Evolutionary conservation across 2,888 invertebrate genomes (phyloP).

Genomic region (Marronus borbonicus): DNA sequence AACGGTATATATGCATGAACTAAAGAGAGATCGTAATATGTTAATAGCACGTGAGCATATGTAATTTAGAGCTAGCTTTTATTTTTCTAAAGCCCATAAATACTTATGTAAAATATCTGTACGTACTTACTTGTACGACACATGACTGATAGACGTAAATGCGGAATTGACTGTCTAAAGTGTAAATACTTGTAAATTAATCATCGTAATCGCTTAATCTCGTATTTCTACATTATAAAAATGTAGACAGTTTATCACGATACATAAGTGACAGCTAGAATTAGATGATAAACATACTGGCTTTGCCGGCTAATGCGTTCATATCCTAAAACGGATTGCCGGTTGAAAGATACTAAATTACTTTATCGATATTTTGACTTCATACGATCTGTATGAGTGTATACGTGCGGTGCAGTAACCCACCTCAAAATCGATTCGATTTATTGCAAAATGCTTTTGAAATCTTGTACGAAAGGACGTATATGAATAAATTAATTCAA

Average conservation of each 20-base stretch:
- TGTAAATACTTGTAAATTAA: conserved; percentile 48
- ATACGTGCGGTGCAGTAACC: neutral
- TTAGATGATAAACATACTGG: conserved; percentile 44
- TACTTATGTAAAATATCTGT: neutral
- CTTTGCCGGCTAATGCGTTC: conserved; percentile 44
- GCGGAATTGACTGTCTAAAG: conserved; percentile 39
- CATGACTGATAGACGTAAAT: conserved; percentile 27
- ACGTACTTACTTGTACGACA: conserved; percentile 11
- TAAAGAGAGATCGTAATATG: neutral
- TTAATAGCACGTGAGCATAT: neutral
- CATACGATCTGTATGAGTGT: conserved; percentile 5
- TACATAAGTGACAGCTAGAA: conserved; percentile 48
- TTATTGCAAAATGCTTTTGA: neutral
- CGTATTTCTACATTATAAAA: conserved; percentile 49
- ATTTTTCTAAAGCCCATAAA: neutral
- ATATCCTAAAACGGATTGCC: conserved; percentile 47
- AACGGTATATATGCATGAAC: neutral
- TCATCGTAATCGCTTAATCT: conserved; percentile 48
- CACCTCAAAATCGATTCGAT: neutral
- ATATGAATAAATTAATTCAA: no score
- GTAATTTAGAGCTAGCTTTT: neutral
- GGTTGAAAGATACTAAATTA: conserved; percentile 45
- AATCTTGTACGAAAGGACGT: no score
- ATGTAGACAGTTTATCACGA: conserved; percentile 47
- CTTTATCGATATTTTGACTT: conserved; percentile 40